Percentiles rank a stretch among this genome's conserved stretches.
Evolutionary conservation across 1,140 invertebrate species (phyloP).

Genomic region (Luehdorfia chinensis): DNA sequence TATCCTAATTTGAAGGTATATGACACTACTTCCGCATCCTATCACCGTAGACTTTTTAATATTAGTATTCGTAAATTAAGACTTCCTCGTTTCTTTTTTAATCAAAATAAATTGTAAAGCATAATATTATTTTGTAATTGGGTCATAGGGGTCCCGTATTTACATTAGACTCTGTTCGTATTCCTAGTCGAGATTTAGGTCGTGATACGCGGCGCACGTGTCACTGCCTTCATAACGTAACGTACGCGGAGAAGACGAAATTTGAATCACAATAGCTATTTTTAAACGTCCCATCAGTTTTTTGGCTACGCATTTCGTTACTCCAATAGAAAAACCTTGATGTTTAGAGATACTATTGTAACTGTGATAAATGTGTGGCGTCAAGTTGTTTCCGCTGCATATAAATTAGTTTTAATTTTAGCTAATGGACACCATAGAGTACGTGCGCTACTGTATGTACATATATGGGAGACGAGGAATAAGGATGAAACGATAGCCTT

Average conservation of each 20-base stretch:
- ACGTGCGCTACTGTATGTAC: neutral
- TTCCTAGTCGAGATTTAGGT: conserved; percentile 4
- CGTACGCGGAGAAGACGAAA: neutral
- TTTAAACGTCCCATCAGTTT: neutral
- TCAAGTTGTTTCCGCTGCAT: neutral
- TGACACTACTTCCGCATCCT: too few relatives aligned
- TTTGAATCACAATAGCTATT: conserved; percentile 13
- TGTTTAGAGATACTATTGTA: neutral
- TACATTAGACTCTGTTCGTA: neutral
- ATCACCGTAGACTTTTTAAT: too few relatives aligned
- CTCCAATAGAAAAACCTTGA: neutral
- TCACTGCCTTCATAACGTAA: conserved; percentile 4
- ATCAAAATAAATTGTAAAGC: too few relatives aligned
- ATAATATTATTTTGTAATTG: too few relatives aligned
- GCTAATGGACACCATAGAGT: conserved; percentile 4
- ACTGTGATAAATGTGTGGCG: neutral
- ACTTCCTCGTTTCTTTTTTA: too few relatives aligned
- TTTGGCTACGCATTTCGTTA: neutral
- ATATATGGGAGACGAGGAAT: neutral
- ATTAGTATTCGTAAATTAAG: too few relatives aligned
- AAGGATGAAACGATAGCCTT: conserved; percentile 5
- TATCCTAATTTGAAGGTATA: too few relatives aligned
- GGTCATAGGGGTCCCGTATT: conserved; percentile 9
- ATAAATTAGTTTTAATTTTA: conserved; percentile 8
- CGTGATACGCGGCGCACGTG: conserved; percentile 6